phyloP scores from a whole-genome alignment of 1,140 invertebrate species.

The Nymphalis io region DNA sequence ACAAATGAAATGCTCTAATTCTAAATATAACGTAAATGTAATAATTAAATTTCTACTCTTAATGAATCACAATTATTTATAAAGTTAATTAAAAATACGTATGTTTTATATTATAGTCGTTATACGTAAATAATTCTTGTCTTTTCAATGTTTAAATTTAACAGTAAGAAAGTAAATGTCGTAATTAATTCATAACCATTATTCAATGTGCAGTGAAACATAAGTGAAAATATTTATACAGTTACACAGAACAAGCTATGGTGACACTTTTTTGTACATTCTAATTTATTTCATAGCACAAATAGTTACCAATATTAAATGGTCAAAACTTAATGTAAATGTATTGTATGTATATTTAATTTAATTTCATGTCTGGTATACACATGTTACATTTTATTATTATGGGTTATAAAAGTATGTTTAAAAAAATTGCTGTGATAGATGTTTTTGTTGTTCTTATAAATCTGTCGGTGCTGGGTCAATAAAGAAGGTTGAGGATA shows the following conservation, averaged over 20 bases:
- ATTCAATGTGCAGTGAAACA: not conserved
- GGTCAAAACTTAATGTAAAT: not conserved
- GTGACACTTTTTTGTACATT: not conserved
- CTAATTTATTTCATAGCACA: too few species aligned
- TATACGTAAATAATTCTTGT: too few species aligned
- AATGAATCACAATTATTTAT: too few species aligned
- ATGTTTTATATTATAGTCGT: not conserved
- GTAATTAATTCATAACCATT: not conserved
- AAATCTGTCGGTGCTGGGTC: constrained; percentile 57
- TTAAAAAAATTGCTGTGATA: constrained; percentile 66
- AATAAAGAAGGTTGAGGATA: constrained; percentile 67
- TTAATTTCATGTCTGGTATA: too few species aligned
- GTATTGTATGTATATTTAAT: too few species aligned
- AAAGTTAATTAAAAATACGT: too few species aligned
- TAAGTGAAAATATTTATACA: not conserved
- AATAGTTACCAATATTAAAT: constrained; percentile 4
- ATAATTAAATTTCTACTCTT: too few species aligned
- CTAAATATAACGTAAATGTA: too few species aligned
- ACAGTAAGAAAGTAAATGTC: not conserved
- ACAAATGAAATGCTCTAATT: too few species aligned
- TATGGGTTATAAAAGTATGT: constrained; percentile 19
- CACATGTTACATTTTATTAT: not conserved
- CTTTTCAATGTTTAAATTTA: not conserved
- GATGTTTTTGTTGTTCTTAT: constrained; percentile 58
- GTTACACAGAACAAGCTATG: not conserved